Base-by-base conservation (phyloP, 2,888 invertebrate species). In the Tinea pellionella region DNA sequence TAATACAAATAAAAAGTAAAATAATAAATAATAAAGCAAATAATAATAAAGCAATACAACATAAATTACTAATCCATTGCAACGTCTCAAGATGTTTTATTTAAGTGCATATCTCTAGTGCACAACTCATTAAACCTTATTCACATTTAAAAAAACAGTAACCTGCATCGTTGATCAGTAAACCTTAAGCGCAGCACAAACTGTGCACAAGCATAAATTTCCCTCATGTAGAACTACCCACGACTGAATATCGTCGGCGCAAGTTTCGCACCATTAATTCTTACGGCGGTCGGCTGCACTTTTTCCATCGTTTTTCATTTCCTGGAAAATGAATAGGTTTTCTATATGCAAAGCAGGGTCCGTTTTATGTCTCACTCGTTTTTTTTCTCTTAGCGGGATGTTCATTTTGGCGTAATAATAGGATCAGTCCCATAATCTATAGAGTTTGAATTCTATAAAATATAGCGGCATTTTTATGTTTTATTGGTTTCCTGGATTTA, bases 231-330 rank as follows among this genome's bases (percentile, higher is more conserved):
- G 29, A 59, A 59, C 61, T 59, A 57, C 56, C 59, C 61, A 41
- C n/a, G 30, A 30, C 42, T n/a, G 42, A 60, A 56, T 41, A 57
- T 61, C 42, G 37, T 19, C 16, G 24, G 56, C 74, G 71, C 73
- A 78, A 79, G 76, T 81, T 78, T 78, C 83, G 78, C 83, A 71
- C 81, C 83, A 85, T 85, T 85, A 83, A 84, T 79, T 83, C 80
- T 77, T 78, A 72, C 74, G 76, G 72, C 77, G 77, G 75, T 72
- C 77, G 78, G 74, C 74, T 82, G 82, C 81, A 81, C 76, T 83
- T 81, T 79, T 76, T 73, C 73, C 66, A 68, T 64, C 59, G 61
- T 59, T 59, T 59, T 61, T 61, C 59, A 61, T 67, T 67, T 67
- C 66, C 42, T 9, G 59, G 30, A 60, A 62, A 63, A 62, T 61